Conservation (phyloP, 2,888 invertebrate genomes). For the Aphodius sticticus region DNA sequence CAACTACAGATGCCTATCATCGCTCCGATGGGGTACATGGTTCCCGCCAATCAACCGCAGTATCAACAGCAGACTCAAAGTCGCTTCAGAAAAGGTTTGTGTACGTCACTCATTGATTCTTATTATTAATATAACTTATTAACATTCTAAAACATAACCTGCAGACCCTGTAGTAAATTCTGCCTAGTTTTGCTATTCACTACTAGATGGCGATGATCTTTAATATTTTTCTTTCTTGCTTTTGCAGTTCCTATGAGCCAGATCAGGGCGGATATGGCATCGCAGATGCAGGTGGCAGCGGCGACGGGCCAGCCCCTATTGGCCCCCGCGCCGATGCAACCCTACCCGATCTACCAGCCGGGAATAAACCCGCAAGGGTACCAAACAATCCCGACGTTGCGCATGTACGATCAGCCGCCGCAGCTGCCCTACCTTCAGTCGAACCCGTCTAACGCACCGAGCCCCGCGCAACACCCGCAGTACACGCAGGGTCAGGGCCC, state of each 20-base stretch:
- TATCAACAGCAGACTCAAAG: constrained; percentile 57
- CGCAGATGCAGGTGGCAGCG: constrained; percentile 83
- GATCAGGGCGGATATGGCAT: constrained; percentile 66
- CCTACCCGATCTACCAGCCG: constrained; percentile 57
- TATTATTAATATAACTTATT: too few species aligned
- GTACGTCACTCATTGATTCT: background rate
- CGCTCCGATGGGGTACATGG: constrained; percentile 60
- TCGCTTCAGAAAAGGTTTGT: constrained; percentile 53
- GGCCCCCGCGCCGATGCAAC: constrained; percentile 81
- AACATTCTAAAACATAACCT: background rate
- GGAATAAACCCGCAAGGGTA: constrained; percentile 58
- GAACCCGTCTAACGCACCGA: constrained; percentile 64
- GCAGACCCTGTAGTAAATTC: background rate
- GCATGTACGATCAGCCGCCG: constrained; percentile 73
- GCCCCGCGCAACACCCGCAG: constrained; percentile 56
- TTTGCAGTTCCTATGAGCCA: constrained; percentile 61
- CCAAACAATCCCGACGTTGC: constrained; percentile 65
- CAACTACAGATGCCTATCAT: constrained; percentile 58
- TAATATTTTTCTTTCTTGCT: too few species aligned
- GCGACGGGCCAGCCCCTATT: constrained; percentile 86
- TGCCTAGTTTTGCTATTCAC: too few species aligned
- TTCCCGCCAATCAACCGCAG: constrained; percentile 61
- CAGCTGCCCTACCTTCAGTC: constrained; percentile 58
- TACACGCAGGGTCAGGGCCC: constrained; percentile 50
- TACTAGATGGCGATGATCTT: too few species aligned